Conservation (phyloP, 2,888 invertebrate species). For the Nomada goodeniana region DNA sequence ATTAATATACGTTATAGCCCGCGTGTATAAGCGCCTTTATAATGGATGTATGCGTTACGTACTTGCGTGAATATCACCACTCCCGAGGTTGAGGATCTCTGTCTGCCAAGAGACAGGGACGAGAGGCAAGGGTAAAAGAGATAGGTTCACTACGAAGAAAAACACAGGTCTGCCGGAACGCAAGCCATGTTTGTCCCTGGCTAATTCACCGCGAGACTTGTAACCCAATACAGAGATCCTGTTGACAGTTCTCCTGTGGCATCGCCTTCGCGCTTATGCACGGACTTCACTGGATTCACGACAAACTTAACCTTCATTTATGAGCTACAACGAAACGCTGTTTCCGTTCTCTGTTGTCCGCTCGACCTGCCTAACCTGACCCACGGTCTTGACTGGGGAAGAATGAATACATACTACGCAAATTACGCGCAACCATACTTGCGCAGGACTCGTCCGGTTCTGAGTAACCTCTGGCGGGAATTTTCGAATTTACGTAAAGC, state of each 20-base stretch:
- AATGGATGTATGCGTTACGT: conserved; percentile 55
- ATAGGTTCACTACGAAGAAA: conserved; percentile 66
- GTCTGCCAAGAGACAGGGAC: conserved; percentile 68
- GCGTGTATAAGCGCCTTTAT: conserved; percentile 38
- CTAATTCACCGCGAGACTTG: conserved; percentile 53
- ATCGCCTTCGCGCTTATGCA: conserved; percentile 44
- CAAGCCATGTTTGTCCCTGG: conserved; percentile 62
- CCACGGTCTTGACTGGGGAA: conserved; percentile 57
- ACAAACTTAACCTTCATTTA: conserved; percentile 74
- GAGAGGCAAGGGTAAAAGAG: conserved; percentile 46
- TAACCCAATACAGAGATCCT: conserved; percentile 41
- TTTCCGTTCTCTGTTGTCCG: conserved; percentile 73
- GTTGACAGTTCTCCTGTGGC: conserved; percentile 39
- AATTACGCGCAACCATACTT: conserved; percentile 43
- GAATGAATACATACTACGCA: conserved; percentile 41
- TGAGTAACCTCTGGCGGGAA: conserved; percentile 24
- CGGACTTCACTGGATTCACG: conserved; percentile 51
- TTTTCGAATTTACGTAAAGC: conserved; percentile 21
- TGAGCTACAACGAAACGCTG: conserved; percentile 54
- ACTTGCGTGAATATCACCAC: conserved; percentile 69
- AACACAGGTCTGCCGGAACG: conserved; percentile 77
- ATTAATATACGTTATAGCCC: conserved; percentile 59
- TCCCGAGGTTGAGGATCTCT: conserved; percentile 79
- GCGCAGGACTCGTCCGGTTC: conserved; percentile 53
- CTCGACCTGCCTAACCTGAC: conserved; percentile 79